These are phyloP conservation scores for Apis dorsata DNA, from an alignment of 1,140 invertebrate species.

Conservation along the genomic window DNA sequence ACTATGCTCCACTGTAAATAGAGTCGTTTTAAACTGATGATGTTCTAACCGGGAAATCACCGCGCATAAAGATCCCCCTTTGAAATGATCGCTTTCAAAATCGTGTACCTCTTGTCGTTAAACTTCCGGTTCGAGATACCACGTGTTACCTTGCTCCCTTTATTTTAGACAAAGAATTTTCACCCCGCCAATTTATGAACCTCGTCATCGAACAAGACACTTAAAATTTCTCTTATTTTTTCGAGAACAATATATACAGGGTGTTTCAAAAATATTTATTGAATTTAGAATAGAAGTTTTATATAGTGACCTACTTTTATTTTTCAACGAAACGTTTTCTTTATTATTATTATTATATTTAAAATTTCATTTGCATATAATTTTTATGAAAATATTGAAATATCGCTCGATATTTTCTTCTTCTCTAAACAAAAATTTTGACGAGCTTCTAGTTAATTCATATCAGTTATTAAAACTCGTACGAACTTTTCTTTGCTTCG, in stretches of 20 bases:
- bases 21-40: slow-evolving; percentile 16
- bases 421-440: too few relatives aligned
- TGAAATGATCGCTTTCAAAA: slow-evolving; percentile 2
- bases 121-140: not conserved
- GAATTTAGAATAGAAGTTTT: not conserved
- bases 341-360: too few relatives aligned
- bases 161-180: not conserved
- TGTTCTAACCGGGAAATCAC: slow-evolving; percentile 27
- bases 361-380: too few relatives aligned
- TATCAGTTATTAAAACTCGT: too few relatives aligned
- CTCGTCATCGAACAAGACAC: not conserved
- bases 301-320: too few relatives aligned
- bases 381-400: too few relatives aligned
- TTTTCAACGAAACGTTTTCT: too few relatives aligned
- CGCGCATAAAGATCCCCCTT: not conserved
- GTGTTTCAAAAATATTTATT: not conserved
- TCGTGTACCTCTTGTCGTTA: not conserved
- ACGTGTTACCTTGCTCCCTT: not conserved
- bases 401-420: too few relatives aligned
- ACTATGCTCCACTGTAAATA: slow-evolving; percentile 18
- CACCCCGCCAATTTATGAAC: not conserved
- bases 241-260: not conserved
- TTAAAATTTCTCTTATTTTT: not conserved
- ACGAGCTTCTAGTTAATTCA: too few relatives aligned
- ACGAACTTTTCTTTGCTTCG: too few relatives aligned